phyloP scores from a whole-genome alignment of 2,888 invertebrate species.

The Brenthis daphne region DNA sequence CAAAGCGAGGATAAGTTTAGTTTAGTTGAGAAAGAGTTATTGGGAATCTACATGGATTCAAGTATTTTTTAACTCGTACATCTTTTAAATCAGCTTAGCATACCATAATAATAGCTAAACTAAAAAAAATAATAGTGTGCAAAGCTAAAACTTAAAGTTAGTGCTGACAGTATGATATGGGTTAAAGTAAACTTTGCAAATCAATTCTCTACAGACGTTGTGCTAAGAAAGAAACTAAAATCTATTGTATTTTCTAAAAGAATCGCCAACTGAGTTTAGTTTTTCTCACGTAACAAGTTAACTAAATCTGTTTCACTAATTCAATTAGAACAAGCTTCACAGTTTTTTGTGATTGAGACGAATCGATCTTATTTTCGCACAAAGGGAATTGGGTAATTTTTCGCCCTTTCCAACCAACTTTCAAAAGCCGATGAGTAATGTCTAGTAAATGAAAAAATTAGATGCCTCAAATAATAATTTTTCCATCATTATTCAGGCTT shows the following conservation, averaged over 20 bases:
- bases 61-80: no score
- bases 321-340: conserved; percentile 29
- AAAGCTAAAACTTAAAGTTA: no score
- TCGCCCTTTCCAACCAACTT: conserved; percentile 27
- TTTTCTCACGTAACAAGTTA: conserved; percentile 22
- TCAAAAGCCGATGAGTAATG: conserved; percentile 31
- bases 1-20: no score
- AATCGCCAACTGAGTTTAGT: conserved; percentile 2
- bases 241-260: conserved; percentile 15
- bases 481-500: conserved; percentile 34
- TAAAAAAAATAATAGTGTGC: no score
- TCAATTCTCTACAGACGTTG: conserved; percentile 10
- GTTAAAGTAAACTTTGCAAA: conserved; percentile 19
- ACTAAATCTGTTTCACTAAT: conserved; percentile 31
- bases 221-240: conserved; percentile 14
- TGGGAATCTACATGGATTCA: no score
- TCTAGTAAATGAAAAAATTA: conserved; percentile 31
- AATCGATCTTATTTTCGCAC: conserved; percentile 26
- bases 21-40: no score
- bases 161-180: background rate
- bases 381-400: conserved; percentile 19
- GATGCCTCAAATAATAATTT: conserved; percentile 30
- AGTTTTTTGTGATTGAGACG: conserved; percentile 34
- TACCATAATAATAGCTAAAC: no score
- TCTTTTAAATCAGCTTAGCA: no score